phyloP scores from a whole-genome alignment of 2,797 vertebrate species.

The Sylvia borin region DNA sequence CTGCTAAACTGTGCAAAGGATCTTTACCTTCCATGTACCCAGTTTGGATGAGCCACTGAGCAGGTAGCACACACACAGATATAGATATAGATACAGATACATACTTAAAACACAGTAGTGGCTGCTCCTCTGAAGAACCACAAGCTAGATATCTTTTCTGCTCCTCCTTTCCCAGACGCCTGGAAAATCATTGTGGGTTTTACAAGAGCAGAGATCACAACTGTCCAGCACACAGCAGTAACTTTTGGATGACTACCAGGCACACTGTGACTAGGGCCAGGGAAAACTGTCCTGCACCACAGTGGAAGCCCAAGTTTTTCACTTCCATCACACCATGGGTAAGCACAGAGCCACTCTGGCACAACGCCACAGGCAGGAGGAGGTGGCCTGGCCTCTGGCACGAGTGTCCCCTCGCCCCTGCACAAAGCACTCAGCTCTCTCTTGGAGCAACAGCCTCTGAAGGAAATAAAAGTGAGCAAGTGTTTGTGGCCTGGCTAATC shows the following conservation, averaged over 20 bases:
- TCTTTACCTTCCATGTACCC: not conserved
- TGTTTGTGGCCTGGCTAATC: not conserved
- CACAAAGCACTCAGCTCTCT: fast-evolving
- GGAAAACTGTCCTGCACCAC: not conserved
- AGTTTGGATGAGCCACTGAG: not conserved
- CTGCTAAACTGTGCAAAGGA: not conserved
- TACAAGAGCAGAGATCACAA: not conserved
- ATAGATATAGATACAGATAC: not conserved
- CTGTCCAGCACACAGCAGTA: not conserved
- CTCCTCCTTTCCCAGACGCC: not conserved
- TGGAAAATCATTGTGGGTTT: not conserved
- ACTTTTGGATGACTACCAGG: not conserved
- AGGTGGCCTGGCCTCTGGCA: not conserved
- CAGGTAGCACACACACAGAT: too few relatives aligned
- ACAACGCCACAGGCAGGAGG: fast-evolving
- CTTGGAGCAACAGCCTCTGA: not conserved
- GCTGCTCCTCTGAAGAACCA: not conserved
- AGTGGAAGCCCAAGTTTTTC: not conserved
- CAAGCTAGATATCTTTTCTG: not conserved
- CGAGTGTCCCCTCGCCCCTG: fast-evolving
- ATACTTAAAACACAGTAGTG: not conserved
- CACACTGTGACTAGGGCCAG: not conserved
- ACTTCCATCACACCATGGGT: fast-evolving
- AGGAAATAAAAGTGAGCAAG: not conserved
- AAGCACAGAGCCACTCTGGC: fast-evolving